These are phyloP conservation scores for Lithosia quadra DNA, from an alignment of 2,888 invertebrate species.

Conservation along the genomic window DNA sequence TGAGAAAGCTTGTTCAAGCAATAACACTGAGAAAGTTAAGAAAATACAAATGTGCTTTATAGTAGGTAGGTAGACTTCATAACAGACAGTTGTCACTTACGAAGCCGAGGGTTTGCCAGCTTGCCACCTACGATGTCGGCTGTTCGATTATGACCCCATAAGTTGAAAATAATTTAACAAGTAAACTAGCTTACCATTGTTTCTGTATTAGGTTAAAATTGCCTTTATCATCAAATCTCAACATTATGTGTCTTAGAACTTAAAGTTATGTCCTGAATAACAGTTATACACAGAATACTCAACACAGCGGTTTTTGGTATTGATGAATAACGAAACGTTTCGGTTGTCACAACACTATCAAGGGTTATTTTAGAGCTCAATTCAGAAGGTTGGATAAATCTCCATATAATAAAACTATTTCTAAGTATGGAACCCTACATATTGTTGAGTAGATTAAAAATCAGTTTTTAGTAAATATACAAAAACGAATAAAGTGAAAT, in stretches of 20 bases:
- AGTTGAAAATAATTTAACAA: conserved; percentile 65
- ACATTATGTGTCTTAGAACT: background rate
- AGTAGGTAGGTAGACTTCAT: conserved; percentile 49
- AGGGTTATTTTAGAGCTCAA: background rate
- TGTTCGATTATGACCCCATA: conserved; percentile 71
- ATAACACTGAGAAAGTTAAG: conserved; percentile 46
- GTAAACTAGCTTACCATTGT: conserved; percentile 60
- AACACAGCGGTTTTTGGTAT: no score
- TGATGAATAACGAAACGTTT: no score
- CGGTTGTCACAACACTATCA: background rate
- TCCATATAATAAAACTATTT: background rate
- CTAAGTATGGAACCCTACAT: no score
- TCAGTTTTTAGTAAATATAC: background rate
- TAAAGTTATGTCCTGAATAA: background rate
- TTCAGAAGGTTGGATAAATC: background rate
- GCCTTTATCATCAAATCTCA: conserved; percentile 48
- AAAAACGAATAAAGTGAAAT: background rate
- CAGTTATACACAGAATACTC: background rate
- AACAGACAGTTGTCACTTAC: conserved; percentile 52
- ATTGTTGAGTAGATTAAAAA: background rate
- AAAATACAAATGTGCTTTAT: conserved; percentile 33
- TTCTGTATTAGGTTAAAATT: conserved; percentile 58
- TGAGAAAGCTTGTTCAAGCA: conserved; percentile 45
- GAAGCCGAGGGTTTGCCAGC: conserved; percentile 50
- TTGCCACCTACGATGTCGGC: conserved; percentile 58